Evolutionary conservation across 2,888 invertebrate species (phyloP), one percentile per base, ranked within the genome.

Genomic region (Odontocerum albicorne): DNA sequence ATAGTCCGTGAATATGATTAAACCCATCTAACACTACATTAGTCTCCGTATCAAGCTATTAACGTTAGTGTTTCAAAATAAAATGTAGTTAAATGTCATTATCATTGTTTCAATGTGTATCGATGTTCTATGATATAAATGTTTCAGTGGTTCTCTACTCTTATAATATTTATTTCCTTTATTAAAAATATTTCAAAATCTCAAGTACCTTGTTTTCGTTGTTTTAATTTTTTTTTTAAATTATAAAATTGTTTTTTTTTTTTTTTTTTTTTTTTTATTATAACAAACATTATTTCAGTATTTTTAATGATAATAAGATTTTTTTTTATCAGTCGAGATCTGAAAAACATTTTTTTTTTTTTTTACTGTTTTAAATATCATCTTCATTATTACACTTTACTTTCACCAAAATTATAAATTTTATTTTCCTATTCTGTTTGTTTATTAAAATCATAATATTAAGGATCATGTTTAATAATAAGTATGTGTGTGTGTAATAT

Each of bases 111-210:
- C 17, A 27, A 20, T 50, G 43, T 33, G 15, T 2, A 17, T 49
- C 27, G 27, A 40, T 7, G 6, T 27, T 27, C 17, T 49, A 22
- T 40, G n/a, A 15, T 39, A 20, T 27, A 49, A 19, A 47, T 36
- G n/a, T n/a, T n/a, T n/a, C n/a, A n/a, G n/a, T n/a, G n/a, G n/a
- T n/a, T n/a, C n/a, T n/a, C n/a, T n/a, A n/a, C n/a, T n/a, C n/a
- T n/a, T 33, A 2, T 21, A 21, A 38, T 68, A 67, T 65, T 61
- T 67, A 64, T 67, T n/a, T 63, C 27, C 4, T 63, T 70, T 69
- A 67, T 70, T 66, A 62, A 64, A 8, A 35, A n/a, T n/a, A 35
- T 35, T 4, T n/a, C n/a, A 6, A 8, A n/a, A 8, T 35, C 12
- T 8, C n/a, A 35, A 4, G n/a, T 35, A 35, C 13, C 49, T 58